Percentiles rank a stretch among this genome's conserved stretches.
These are phyloP conservation scores for Rosalia funebris DNA, from an alignment of 2,888 invertebrate genomes.

Conservation along the genomic window DNA sequence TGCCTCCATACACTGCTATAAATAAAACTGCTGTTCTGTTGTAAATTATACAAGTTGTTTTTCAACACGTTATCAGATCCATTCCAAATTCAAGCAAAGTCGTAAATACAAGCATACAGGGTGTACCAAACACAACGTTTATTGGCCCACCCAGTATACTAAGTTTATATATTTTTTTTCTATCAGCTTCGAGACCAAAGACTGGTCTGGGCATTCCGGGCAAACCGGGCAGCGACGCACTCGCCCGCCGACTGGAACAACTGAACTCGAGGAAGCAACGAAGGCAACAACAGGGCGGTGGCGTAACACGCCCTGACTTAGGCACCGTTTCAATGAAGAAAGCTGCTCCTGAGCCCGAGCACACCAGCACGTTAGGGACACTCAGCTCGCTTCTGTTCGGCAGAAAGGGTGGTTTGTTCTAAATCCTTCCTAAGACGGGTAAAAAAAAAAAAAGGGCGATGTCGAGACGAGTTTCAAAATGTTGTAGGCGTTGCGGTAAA, in stretches of 20 bases:
- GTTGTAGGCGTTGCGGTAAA: slow-evolving; percentile 5
- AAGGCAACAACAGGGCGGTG: slow-evolving; percentile 67
- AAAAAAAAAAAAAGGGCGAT: no score
- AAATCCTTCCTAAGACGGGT: slow-evolving; percentile 50
- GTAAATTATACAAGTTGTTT: no score
- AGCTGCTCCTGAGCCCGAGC: slow-evolving; percentile 54
- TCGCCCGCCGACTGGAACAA: slow-evolving; percentile 64
- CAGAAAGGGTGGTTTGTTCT: slow-evolving; percentile 84
- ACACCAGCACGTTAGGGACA: slow-evolving; percentile 70
- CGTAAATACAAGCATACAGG: no score
- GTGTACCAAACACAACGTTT: no score
- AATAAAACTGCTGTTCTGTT: no score
- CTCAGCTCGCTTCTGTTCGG: slow-evolving; percentile 84
- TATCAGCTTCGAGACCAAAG: slow-evolving; percentile 54
- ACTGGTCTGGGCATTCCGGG: slow-evolving; percentile 70
- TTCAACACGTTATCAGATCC: no score
- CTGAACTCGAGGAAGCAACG: slow-evolving; percentile 65
- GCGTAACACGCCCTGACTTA: slow-evolving; percentile 70
- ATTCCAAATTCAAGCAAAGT: no score
- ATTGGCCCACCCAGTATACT: no score
- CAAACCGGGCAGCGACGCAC: slow-evolving; percentile 70
- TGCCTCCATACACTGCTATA: no score
- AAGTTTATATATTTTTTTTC: no score
- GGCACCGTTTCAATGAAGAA: slow-evolving; percentile 65
- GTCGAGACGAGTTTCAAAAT: not conserved